A percentile compares a stretch with the other conserved stretches of the same genome.
phyloP scores from a whole-genome alignment of 2,888 invertebrate genomes.

The Agapostemon virescens region DNA sequence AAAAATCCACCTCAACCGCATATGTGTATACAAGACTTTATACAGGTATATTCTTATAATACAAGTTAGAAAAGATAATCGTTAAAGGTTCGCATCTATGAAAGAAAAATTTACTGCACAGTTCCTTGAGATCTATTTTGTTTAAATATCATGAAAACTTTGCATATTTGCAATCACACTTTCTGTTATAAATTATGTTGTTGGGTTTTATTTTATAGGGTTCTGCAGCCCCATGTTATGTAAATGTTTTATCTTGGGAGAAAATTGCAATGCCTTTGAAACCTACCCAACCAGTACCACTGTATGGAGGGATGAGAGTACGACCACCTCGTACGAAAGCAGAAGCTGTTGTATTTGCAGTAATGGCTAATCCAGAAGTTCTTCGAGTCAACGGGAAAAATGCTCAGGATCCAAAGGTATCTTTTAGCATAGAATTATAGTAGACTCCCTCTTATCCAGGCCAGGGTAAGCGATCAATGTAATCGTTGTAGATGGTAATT shows the following conservation, averaged over 20 bases:
- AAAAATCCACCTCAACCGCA: slow-evolving; percentile 89
- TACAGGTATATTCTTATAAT: slow-evolving; percentile 75
- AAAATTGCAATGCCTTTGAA: slow-evolving; percentile 86
- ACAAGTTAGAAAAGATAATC: not conserved
- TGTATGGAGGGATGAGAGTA: slow-evolving; percentile 88
- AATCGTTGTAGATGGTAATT: too few relatives aligned
- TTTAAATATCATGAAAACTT: not conserved
- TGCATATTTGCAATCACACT: not conserved
- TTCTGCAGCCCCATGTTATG: slow-evolving; percentile 75
- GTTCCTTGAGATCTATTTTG: too few relatives aligned
- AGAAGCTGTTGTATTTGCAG: slow-evolving; percentile 86
- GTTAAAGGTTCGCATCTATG: not conserved
- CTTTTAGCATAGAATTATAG: slow-evolving; percentile 2
- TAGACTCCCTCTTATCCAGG: too few relatives aligned
- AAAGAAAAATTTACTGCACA: not conserved
- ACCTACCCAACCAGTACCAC: slow-evolving; percentile 85
- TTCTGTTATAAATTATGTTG: not conserved
- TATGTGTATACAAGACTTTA: slow-evolving; percentile 84
- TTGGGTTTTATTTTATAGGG: slow-evolving; percentile 68
- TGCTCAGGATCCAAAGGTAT: slow-evolving; percentile 83
- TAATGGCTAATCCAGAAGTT: slow-evolving; percentile 88
- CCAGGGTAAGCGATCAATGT: too few relatives aligned
- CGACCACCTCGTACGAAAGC: slow-evolving; percentile 83
- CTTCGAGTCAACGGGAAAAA: slow-evolving; percentile 86
- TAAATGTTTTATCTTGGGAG: slow-evolving; percentile 88